phyloP scores from a whole-genome alignment of 2,113 vertebrate species.

The western clawed frog (Xenopus tropicalis) region UCB_Xtro_10.0 CM004445.2:136701501-136702000 shows the following conservation, averaged over 20 bases:
- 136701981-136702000: no score
- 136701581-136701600: no score
- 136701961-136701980: background rate
- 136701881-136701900: constrained; percentile 23
- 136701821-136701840: constrained; percentile 32
- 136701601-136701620: no score
- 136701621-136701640: no score
- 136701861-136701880: constrained; percentile 36
- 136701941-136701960: constrained; percentile 19
- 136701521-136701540: no score
- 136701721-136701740: constrained; percentile 9
- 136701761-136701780: constrained; percentile 39
- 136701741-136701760: constrained; percentile 33
- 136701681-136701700: constrained; percentile 26
- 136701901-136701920: constrained; percentile 24
- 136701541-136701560: no score
- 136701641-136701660: background rate
- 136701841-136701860: constrained; percentile 26
- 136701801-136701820: constrained; percentile 40
- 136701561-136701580: no score
- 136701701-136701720: constrained; percentile 26
- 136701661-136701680: constrained; percentile 2
- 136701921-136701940: constrained; percentile 11
- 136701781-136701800: constrained; percentile 44
- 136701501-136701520: no score